These are phyloP conservation scores for Poecilia wingei DNA, from an alignment of 2,797 vertebrate genomes.

Conservation along the genomic window DNA sequence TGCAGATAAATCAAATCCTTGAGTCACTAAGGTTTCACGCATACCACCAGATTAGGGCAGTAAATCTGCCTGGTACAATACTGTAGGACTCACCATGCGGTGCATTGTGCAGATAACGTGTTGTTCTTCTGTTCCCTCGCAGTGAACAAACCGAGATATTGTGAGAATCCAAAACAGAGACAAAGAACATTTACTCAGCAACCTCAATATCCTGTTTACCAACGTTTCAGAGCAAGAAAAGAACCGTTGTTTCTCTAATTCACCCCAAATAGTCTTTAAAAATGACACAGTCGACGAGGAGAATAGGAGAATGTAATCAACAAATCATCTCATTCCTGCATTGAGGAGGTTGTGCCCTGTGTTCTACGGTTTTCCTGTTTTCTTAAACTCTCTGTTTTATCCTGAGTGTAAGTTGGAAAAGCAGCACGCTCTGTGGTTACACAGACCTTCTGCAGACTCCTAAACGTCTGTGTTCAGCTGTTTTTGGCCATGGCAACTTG, in stretches of 20 bases:
- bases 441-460: slow-evolving; percentile 76
- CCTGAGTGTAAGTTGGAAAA: slow-evolving; percentile 59
- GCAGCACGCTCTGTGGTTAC: slow-evolving; percentile 64
- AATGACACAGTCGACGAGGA: slow-evolving; percentile 2
- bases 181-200: slow-evolving; percentile 59
- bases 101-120: slow-evolving; percentile 30
- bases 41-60: slow-evolving; percentile 37
- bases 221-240: slow-evolving; percentile 34
- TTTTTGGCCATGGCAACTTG: slow-evolving; percentile 63
- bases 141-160: slow-evolving; percentile 62
- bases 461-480: slow-evolving; percentile 70
- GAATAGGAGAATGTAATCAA: slow-evolving; percentile 46
- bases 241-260: slow-evolving; percentile 9
- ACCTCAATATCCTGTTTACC: slow-evolving; percentile 60
- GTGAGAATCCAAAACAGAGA: slow-evolving; percentile 45
- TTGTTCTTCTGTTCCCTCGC: slow-evolving; percentile 55
- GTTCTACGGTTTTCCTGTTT: slow-evolving; percentile 41
- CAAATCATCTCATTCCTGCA: slow-evolving; percentile 36
- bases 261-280: slow-evolving; percentile 23
- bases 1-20: slow-evolving; percentile 42
- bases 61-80: slow-evolving; percentile 28
- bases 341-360: slow-evolving; percentile 41
- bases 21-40: slow-evolving; percentile 41
- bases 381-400: slow-evolving; percentile 30
- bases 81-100: slow-evolving; percentile 66